Conservation (phyloP, 2,113 vertebrate genomes). For the Carettochelys insculpta region DNA sequence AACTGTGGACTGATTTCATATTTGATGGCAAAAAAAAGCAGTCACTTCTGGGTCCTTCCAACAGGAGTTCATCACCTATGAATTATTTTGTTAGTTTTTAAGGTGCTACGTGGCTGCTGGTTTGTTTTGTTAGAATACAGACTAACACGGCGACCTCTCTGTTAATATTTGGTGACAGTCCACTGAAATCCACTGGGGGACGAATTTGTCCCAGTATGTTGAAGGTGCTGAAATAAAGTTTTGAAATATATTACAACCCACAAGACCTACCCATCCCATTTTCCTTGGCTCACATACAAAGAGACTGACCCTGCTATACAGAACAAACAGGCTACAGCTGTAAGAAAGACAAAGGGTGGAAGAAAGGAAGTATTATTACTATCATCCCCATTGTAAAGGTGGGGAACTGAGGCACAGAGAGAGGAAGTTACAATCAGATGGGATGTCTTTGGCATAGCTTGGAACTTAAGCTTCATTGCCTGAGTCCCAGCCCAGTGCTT, state of each 20-base stretch:
- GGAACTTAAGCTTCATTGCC: neutral
- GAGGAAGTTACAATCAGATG: neutral
- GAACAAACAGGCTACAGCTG: neutral
- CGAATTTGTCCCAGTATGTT: conserved; percentile 29
- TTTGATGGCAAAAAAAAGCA: too few species aligned
- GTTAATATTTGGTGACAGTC: too few species aligned
- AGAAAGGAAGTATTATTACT: neutral
- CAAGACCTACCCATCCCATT: conserved; percentile 35
- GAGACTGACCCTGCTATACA: neutral
- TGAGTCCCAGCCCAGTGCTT: neutral
- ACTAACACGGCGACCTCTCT: too few species aligned
- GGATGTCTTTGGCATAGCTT: neutral
- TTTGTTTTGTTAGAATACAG: too few species aligned
- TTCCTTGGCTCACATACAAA: neutral
- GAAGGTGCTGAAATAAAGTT: conserved; percentile 39
- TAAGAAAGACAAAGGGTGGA: conserved; percentile 29
- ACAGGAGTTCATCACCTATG: too few species aligned
- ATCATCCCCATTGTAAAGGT: neutral
- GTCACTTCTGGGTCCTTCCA: too few species aligned
- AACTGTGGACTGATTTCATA: neutral
- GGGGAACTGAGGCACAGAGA: neutral
- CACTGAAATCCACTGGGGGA: conserved; percentile 30
- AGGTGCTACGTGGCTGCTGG: too few species aligned
- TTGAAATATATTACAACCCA: conserved; percentile 33
- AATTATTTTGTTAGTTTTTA: too few species aligned